Evolutionary conservation across 2,888 invertebrate genomes (phyloP), one percentile per base, ranked within the genome.

Genomic region (Gerris lacustris): DNA sequence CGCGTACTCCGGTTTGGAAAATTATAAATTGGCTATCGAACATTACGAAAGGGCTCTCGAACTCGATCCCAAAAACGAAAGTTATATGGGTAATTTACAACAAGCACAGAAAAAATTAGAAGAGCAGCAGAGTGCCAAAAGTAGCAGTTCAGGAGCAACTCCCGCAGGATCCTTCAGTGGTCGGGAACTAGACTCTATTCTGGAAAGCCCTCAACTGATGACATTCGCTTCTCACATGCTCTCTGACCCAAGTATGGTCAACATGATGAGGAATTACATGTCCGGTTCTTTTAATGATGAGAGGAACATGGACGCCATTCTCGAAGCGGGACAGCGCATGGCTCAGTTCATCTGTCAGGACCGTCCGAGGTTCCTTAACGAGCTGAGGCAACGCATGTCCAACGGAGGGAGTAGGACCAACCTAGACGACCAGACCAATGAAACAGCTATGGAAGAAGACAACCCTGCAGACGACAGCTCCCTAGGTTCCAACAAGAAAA

Each of bases 41-140:
- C 91, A 94, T 15, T 98, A 94, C 81, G 86, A 88, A 74, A 91
- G 90, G 77, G 98, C 98, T 2, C 82, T 93, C 62, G 88, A 92
- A 79, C 82, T 96, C 74, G 98, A 99, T 78, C 96, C 98, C 0
- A 88, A 88, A 66, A 98, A 97, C 81, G 90, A 91, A 74, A 92
- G 91, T 76, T 96, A 95, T 80, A 86, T 87, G 74, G 91, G 89
- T 79, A 96, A 96, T 82, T 82, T 96, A 75, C 87, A 88, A 76
- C 84, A 94, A 64, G 89, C 94, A 0, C 90, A 94, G 78, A 90
- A 93, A 77, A 83, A 82, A 67, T 79, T 84, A 62, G 79, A 9
- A 7, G 64, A 64, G 64, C 9, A 64, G 11, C 17, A 64, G 9
- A 17, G 15, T 17, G 9, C 11, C 9, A 18, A 11, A 9, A 7